Evolutionary conservation across 2,113 vertebrate genomes (phyloP).

Genomic region (Hypocryptadius cinnamomeus): DNA sequence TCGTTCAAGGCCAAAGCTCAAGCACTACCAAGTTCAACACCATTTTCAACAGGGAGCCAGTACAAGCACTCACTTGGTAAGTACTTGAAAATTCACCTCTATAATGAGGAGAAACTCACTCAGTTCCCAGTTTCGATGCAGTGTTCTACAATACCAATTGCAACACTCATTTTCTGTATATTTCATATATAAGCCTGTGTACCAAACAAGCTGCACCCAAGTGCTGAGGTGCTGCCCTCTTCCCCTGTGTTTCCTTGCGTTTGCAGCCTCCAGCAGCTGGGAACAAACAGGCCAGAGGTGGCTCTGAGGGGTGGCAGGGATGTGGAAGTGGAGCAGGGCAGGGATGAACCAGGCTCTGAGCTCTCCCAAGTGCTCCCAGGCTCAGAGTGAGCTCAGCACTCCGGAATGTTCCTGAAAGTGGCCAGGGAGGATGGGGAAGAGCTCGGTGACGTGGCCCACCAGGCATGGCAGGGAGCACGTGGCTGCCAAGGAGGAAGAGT

Average conservation of each 20-base stretch:
- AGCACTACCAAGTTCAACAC: background rate
- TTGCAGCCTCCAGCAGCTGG: background rate
- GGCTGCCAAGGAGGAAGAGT: background rate
- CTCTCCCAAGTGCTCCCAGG: background rate
- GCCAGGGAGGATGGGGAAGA: background rate
- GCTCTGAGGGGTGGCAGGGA: background rate
- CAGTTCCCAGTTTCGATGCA: background rate
- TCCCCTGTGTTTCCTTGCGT: background rate
- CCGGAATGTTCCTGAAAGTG: background rate
- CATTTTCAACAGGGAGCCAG: background rate
- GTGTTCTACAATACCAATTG: rapidly evolving
- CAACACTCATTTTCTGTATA: background rate
- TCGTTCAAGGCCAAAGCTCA: background rate
- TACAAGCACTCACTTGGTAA: background rate
- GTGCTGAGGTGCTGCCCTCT: background rate
- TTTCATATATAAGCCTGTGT: rapidly evolving
- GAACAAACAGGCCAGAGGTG: background rate
- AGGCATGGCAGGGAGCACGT: background rate
- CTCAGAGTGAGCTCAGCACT: background rate
- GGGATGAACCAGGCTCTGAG: background rate
- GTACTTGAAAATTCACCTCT: background rate
- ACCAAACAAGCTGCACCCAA: background rate
- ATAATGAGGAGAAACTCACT: background rate
- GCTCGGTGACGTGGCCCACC: background rate
- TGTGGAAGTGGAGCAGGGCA: background rate